Evolutionary conservation across 2,888 invertebrate species (phyloP), one percentile per base, ranked within the genome.

Genomic region (Ischnus inquisitorius): DNA sequence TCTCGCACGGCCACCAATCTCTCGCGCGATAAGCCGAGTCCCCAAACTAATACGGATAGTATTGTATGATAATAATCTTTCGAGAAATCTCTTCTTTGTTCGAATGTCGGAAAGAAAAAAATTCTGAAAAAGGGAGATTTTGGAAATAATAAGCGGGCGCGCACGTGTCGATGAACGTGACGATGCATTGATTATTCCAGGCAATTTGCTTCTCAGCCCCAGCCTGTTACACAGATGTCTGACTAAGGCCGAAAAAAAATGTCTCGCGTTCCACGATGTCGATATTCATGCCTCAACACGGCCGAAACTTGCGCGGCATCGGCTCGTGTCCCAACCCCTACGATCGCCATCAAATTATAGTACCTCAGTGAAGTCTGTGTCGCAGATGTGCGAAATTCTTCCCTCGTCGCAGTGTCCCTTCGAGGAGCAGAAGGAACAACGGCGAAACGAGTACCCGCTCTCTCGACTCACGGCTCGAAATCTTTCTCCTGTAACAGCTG

Each of bases 141-240:
- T 28, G 25, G 4, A 25, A 48, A 60, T 1, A 62, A 46, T 43
- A 60, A 54, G 60, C 69, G 69, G 51, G 69, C 51, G 51, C 14
- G 51, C 51, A 14, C 34, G 12, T 16, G 62, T 6, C 4, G 43
- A 39, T 16, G 57, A 62, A 74, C 62, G 43, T 62, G 72, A 60
- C 62, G 25, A 62, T 46, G 60, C 72, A 62, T 46, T 34, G 72
- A 74, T 74, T 60, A 74, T 74, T 74, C 72, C 72, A 12, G 28
- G 19, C 62, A 79, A 72, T 28, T 43, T 57, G 22, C 57, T 22
- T 57, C 57, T 28, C 57, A 62, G 51, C 39, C 39, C 25, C 68
- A 34, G 62, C 68, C 60, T 81, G 82, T 67, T 72, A 62, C 46
- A 71, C 82, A 78, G 82, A 82, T 82, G 82, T 82, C 60, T 82